Percentiles rank a stretch among this genome's conserved stretches.
phyloP scores from a whole-genome alignment of 2,113 vertebrate species.

The Aegypius monachus region DNA sequence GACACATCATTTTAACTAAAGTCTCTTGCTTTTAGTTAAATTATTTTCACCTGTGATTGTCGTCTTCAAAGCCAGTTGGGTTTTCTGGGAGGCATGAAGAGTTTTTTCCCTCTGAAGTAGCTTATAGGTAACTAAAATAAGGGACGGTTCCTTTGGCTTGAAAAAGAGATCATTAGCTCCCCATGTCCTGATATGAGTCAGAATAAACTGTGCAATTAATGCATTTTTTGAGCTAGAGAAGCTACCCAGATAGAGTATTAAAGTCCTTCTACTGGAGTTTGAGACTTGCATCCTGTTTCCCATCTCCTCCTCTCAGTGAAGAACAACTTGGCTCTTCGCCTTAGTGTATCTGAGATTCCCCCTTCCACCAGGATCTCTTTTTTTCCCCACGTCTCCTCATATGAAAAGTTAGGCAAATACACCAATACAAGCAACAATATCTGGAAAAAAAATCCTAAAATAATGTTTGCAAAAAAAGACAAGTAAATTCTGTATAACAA shows the following conservation, averaged over 20 bases:
- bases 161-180: background rate
- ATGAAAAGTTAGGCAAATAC: background rate
- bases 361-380: background rate
- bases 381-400: background rate
- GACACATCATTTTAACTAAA: background rate
- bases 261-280: background rate
- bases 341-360: background rate
- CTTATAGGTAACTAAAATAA: background rate
- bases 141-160: background rate
- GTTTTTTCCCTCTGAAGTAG: background rate
- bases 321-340: background rate
- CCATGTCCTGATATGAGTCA: background rate
- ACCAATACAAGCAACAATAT: background rate
- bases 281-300: background rate
- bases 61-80: background rate
- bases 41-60: background rate
- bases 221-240: background rate
- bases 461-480: background rate
- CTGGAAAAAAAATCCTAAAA: background rate
- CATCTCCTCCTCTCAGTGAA: background rate
- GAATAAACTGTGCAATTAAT: background rate
- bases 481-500: background rate
- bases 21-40: background rate
- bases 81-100: background rate
- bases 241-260: background rate